Percentiles rank a stretch among this genome's conserved stretches.
Evolutionary conservation across 2,797 vertebrate genomes (phyloP).

Genomic region (Bradypodion ventrale): DNA sequence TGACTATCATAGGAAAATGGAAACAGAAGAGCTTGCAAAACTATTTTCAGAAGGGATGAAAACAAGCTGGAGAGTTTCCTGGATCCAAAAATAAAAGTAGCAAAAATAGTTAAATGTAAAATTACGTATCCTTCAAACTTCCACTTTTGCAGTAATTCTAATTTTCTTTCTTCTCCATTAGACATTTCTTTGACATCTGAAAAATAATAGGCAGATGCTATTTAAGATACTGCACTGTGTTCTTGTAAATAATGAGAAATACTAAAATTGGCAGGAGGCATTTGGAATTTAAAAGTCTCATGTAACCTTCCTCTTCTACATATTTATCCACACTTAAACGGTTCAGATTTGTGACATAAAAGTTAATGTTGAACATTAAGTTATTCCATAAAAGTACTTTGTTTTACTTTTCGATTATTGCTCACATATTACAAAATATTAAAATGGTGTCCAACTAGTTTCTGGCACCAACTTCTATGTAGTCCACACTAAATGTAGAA

Average conservation of each 20-base stretch:
- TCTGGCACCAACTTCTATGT: not conserved
- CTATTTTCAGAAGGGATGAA: conserved; percentile 51
- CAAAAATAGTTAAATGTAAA: conserved; percentile 9
- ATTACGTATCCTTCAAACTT: conserved; percentile 41
- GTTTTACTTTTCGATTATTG: conserved; percentile 42
- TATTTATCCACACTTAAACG: conserved; percentile 49
- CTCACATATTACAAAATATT: conserved; percentile 47
- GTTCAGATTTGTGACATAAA: conserved; percentile 44
- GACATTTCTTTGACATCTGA: conserved; percentile 48
- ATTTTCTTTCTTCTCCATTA: conserved; percentile 34
- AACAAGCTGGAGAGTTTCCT: conserved; percentile 28
- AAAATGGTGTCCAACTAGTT: conserved; percentile 39
- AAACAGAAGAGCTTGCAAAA: conserved; percentile 50
- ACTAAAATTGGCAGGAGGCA: conserved; percentile 54
- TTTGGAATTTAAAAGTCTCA: conserved; percentile 42
- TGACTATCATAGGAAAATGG: conserved; percentile 52
- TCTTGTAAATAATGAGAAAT: conserved; percentile 43
- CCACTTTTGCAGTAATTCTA: conserved; percentile 46
- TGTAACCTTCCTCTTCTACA: conserved; percentile 51
- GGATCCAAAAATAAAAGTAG: conserved; percentile 25
- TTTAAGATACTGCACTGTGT: conserved; percentile 59
- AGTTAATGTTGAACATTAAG: conserved; percentile 32
- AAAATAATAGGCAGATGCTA: conserved; percentile 38
- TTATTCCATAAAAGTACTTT: conserved; percentile 5
- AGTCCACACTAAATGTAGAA: not conserved